A percentile compares a stretch with the other conserved stretches of the same genome.
Conservation (phyloP, 2,113 vertebrate species). For the Leptocoma aspasia region DNA sequence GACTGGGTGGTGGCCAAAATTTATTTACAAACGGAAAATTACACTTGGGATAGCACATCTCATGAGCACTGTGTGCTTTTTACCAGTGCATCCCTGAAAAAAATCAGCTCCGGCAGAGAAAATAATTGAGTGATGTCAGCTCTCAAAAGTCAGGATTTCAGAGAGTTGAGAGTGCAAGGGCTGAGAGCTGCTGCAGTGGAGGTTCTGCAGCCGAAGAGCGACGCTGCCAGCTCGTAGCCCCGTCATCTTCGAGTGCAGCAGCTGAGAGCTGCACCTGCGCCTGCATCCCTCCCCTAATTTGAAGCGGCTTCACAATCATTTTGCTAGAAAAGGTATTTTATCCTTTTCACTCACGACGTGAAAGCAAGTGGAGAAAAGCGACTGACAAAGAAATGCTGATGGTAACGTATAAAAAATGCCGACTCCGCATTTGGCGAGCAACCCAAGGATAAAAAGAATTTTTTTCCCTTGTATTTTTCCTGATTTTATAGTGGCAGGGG, state of each 20-base stretch:
- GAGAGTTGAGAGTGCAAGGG: background rate
- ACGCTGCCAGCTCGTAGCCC: background rate
- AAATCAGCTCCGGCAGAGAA: background rate
- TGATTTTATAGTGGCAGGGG: background rate
- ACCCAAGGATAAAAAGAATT: background rate
- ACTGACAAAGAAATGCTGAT: constrained; percentile 46
- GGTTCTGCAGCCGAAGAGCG: background rate
- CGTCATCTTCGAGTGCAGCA: background rate
- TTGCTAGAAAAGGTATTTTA: background rate
- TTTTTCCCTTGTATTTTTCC: background rate
- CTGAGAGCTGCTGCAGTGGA: background rate
- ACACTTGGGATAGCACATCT: background rate
- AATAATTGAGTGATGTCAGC: background rate
- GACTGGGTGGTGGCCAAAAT: constrained; percentile 32
- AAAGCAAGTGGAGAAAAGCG: constrained; percentile 10
- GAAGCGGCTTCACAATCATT: constrained; percentile 48
- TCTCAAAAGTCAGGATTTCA: background rate
- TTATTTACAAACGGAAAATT: constrained; percentile 19
- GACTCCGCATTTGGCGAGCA: background rate
- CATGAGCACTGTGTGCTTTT: background rate
- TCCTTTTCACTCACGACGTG: background rate
- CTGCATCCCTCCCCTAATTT: background rate
- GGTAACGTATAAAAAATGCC: background rate
- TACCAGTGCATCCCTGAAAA: background rate
- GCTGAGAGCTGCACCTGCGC: constrained; percentile 29